Evolutionary conservation across 1,140 invertebrate genomes (phyloP).

Genomic region (Drosophila asahinai): DNA sequence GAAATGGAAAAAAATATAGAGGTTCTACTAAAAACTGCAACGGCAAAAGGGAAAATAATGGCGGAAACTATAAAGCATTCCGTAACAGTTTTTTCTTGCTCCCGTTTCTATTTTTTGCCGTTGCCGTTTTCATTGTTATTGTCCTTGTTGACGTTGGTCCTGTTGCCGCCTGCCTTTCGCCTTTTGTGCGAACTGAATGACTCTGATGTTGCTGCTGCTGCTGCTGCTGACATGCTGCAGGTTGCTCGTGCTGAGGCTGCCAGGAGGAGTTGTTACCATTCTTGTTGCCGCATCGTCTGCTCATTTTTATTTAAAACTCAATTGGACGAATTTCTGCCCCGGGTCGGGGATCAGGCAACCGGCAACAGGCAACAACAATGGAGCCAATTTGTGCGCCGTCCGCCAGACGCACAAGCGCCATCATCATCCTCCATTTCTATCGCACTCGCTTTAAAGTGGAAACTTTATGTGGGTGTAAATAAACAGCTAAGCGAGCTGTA

Average conservation of each 20-base stretch:
- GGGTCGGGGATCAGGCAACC: slow-evolving; percentile 32
- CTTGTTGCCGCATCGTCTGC: slow-evolving; percentile 37
- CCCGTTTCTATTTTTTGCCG: slow-evolving; percentile 55
- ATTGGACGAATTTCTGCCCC: slow-evolving; percentile 49
- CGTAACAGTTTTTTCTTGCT: slow-evolving; percentile 59
- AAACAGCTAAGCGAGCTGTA: slow-evolving; percentile 12
- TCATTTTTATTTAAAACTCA: slow-evolving; percentile 66
- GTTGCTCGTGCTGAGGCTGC: slow-evolving; percentile 23
- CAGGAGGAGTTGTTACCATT: slow-evolving; percentile 28
- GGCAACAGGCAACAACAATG: slow-evolving; percentile 38
- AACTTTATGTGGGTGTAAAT: slow-evolving; percentile 1
- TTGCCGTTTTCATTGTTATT: slow-evolving; percentile 53
- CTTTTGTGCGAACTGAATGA: slow-evolving; percentile 63
- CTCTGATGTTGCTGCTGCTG: slow-evolving; percentile 36
- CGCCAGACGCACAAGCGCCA: slow-evolving; percentile 37
- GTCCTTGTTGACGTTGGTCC: slow-evolving; percentile 60
- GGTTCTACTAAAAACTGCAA: slow-evolving; percentile 55
- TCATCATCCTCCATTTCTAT: slow-evolving; percentile 20
- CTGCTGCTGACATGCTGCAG: slow-evolving; percentile 57
- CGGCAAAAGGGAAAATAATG: slow-evolving; percentile 60
- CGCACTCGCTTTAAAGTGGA: slow-evolving; percentile 5
- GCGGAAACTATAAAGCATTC: slow-evolving; percentile 78
- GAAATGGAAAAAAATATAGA: slow-evolving; percentile 17
- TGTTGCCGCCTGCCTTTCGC: slow-evolving; percentile 51
- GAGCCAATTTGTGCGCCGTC: slow-evolving; percentile 47